Evolutionary conservation across 2,888 invertebrate genomes (phyloP), one percentile per base, ranked within the genome.

Genomic region (Celastrina argiolus): DNA sequence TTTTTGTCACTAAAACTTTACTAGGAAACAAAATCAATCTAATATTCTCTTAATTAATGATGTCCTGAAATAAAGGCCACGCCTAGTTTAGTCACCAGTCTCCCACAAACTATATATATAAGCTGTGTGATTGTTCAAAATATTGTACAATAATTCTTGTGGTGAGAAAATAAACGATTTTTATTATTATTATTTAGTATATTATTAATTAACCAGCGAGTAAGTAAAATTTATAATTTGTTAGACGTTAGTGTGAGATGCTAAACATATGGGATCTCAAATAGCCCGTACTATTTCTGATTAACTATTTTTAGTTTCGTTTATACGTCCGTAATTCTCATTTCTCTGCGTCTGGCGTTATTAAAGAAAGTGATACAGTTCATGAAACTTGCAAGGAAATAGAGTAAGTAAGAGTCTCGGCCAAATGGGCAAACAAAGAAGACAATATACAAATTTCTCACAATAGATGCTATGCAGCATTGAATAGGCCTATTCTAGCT

Each of bases 251-350:
- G 58, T n/a, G 28, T 58, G 28, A 58, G 58, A 58, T 31, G 58
- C 58, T 58, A 58, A 58, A 31, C 58, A 58, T 31, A 31, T 58
- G 31, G 28, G 4, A 61, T 34, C 39, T 39, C 26, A 61, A 61
- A 61, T 61, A 61, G 61, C 14, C 18, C 14, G 39, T 12, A 61
- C 61, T 61, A 39, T 61, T 61, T 61, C 36, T 61, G 34, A 61
- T 61, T 14, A 39, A 36, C 61, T 61, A 61, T 61, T 61, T 61
- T 39, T 61, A 61, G 61, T 36, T 39, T 61, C 22, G 39, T 61
- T 61, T 61, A 61, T 26, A 61, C 22, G 61, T 14, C 31, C 31
- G 16, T 39, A 61, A 22, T 61, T 61, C 39, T 61, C 36, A 61
- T 14, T 61, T 61, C 39, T 61, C 36, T 39, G 61, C 39, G 36